Evolutionary conservation across 2,113 vertebrate species (phyloP), one percentile per base, ranked within the genome.

Genomic region (Uropsilus gracilis): DNA sequence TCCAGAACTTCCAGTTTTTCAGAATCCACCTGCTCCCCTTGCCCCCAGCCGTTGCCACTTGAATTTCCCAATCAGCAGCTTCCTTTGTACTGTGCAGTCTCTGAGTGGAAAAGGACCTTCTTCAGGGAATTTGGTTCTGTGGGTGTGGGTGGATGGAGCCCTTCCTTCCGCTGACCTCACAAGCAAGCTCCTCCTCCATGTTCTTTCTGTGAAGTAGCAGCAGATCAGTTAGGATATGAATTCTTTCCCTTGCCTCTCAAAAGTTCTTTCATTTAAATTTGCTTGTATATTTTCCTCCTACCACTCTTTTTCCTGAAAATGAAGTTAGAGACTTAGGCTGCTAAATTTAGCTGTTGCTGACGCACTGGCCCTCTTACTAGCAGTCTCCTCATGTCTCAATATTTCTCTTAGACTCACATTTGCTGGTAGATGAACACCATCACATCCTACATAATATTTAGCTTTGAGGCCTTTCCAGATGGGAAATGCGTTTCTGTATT

Each of bases 301-400:
- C 32, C 0, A 3, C 86, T 87, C 64, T 91, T 87, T 92, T 90
- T 81, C 86, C 82, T 63, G 83, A 86, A 32, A 94, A 93, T 94
- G 84, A 89, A 92, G 92, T 94, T 89, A 61, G 81, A 95, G 87
- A 53, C 59, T 95, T 64, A 30, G 42, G 34, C 48, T 72, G 84
- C 88, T 97, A 93, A 92, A 72, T 95, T 92, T 96, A 91, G 90
- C 81, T 63, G 66, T 61, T 93, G 87, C 87, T 94, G 94, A 95
- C 53, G 84, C 94, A 91, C 75, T 89, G 75, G 90, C 78, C 78
- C 50, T 80, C 63, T 82, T 0, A 6, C 50, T 42, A 59, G 44
- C 82, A 73, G 89, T 57, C 71, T 96, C n/a, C 88, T 78, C 12
- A 0, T 7, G 50, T 89, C 87, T 50, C 37, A 0, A 20, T 73